Evolutionary conservation across 2,113 vertebrate genomes (phyloP).

Genomic region (Phyllopteryx taeniolatus): DNA sequence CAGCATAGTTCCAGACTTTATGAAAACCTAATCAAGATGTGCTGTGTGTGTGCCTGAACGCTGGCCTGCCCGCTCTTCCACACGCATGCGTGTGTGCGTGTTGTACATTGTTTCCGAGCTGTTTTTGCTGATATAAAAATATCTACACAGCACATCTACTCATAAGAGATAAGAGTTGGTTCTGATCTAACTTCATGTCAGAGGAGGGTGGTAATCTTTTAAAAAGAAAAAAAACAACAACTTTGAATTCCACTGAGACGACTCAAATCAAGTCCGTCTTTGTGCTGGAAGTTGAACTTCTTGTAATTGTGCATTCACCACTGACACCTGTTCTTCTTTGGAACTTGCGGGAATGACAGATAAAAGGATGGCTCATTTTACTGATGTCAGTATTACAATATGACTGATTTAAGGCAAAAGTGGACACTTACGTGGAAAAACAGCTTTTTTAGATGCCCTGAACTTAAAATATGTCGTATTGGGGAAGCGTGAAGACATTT

Average conservation of each 20-base stretch:
- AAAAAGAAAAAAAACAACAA: slow-evolving; percentile 8
- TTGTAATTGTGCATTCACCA: neutral
- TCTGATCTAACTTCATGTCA: slow-evolving; percentile 31
- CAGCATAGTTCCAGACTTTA: slow-evolving; percentile 72
- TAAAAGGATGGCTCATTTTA: neutral
- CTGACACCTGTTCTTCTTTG: neutral
- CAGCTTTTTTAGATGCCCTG: neutral
- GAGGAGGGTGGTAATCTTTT: slow-evolving; percentile 23
- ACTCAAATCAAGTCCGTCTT: slow-evolving; percentile 11
- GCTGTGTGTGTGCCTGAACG: slow-evolving; percentile 34
- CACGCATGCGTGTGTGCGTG: slow-evolving; percentile 15
- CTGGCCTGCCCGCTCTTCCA: slow-evolving; percentile 18
- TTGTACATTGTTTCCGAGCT: slow-evolving; percentile 40
- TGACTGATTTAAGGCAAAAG: neutral
- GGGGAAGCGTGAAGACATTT: neutral
- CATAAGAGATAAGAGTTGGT: slow-evolving; percentile 29
- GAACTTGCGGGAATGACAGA: neutral
- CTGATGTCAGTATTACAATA: neutral
- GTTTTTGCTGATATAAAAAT: slow-evolving; percentile 46
- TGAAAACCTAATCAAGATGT: slow-evolving; percentile 76
- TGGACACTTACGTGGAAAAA: neutral
- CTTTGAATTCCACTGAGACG: slow-evolving; percentile 9
- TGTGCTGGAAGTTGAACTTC: slow-evolving; percentile 9
- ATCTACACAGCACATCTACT: slow-evolving; percentile 54
- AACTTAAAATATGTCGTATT: neutral